These are phyloP conservation scores for Stenodema calcarata DNA, from an alignment of 2,888 invertebrate genomes.

Conservation along the genomic window DNA sequence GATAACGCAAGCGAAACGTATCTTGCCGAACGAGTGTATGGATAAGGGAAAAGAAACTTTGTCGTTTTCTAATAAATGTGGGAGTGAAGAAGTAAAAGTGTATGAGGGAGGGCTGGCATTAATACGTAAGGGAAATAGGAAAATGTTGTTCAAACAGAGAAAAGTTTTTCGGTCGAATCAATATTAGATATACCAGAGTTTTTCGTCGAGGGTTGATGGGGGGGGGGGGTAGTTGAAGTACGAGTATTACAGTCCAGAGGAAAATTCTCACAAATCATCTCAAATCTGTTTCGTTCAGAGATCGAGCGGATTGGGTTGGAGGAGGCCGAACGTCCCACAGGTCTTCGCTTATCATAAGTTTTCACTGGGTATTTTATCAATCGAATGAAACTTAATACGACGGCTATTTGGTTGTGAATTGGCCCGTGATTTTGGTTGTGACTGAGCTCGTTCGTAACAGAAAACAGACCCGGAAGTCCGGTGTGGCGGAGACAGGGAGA, in stretches of 20 bases:
- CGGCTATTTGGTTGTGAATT: too few relatives aligned
- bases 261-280: not conserved
- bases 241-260: not conserved
- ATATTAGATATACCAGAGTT: not conserved
- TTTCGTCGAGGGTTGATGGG: not conserved
- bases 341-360: not conserved
- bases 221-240: not conserved
- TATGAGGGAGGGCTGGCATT: not conserved
- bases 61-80: not conserved
- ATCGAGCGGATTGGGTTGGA: not conserved
- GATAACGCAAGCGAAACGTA: not conserved
- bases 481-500: too few relatives aligned
- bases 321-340: not conserved
- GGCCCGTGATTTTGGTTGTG: too few relatives aligned
- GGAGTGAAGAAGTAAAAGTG: not conserved
- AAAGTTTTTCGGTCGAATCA: not conserved
- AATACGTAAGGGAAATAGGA: not conserved
- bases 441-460: not conserved
- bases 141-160: not conserved
- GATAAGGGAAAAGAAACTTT: not conserved
- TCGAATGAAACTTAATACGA: not conserved
- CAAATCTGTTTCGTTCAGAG: not conserved
- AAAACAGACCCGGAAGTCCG: not conserved
- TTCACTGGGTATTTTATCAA: not conserved
- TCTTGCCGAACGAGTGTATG: not conserved